Percentiles rank a stretch among this genome's conserved stretches.
phyloP scores from a whole-genome alignment of 2,888 invertebrate genomes.

The Lysandra bellargus region DNA sequence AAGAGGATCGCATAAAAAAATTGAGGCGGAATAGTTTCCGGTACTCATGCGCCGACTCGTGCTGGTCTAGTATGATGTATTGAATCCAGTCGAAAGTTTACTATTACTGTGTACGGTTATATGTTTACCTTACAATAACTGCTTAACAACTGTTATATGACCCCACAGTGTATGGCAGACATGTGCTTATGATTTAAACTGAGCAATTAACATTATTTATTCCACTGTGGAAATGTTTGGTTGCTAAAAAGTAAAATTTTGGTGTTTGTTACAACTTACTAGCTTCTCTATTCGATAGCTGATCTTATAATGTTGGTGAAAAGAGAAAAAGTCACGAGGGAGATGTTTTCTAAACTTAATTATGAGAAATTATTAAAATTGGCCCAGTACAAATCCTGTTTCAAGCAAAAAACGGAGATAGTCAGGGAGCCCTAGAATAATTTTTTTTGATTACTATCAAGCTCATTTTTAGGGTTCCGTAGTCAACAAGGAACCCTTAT shows the following conservation, averaged over 20 bases:
- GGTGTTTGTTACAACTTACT: too few species aligned
- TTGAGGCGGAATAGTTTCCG: too few species aligned
- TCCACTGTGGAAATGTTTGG: background rate
- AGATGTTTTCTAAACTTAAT: background rate
- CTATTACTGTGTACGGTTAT: background rate
- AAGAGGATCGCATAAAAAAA: too few species aligned
- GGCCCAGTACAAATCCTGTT: background rate
- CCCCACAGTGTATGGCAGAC: background rate
- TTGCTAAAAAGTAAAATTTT: background rate
- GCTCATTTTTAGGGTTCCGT: too few species aligned
- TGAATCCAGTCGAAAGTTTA: background rate
- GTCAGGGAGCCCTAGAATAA: too few species aligned
- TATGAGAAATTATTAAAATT: background rate
- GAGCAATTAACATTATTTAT: background rate
- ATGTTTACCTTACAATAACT: slow-evolving; percentile 10
- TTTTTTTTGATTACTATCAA: too few species aligned
- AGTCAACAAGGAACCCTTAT: too few species aligned
- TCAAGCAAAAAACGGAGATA: background rate
- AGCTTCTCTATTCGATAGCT: too few species aligned
- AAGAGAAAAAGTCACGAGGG: background rate
- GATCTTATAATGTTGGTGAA: too few species aligned
- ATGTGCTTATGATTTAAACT: slow-evolving; percentile 14
- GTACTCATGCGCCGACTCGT: too few species aligned
- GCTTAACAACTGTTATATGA: slow-evolving; percentile 11
- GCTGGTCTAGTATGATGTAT: background rate